These are phyloP conservation scores for Acronicta leporina DNA, from an alignment of 2,888 invertebrate genomes.

Conservation along the genomic window DNA sequence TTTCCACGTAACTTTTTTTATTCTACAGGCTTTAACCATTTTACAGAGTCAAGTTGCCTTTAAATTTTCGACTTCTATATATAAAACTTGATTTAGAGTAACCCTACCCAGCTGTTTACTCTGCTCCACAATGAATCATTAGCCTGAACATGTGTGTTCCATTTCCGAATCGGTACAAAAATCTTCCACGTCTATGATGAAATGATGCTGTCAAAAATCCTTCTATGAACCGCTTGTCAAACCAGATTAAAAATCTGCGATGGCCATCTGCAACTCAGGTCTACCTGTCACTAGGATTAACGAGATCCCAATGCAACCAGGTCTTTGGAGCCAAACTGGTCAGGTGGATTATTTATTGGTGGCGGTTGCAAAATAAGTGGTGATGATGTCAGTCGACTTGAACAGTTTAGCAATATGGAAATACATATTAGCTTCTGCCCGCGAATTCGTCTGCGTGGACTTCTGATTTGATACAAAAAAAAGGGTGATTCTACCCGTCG, in stretches of 20 bases:
- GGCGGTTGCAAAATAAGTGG: constrained; percentile 25
- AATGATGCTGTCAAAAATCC: constrained; percentile 42
- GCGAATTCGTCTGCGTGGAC: no score
- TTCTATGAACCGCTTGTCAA: constrained; percentile 51
- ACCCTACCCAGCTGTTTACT: no score
- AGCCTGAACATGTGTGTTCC: neutral
- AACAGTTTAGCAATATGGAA: constrained; percentile 1
- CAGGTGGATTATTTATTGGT: constrained; percentile 56
- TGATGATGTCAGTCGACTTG: neutral
- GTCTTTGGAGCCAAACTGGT: constrained; percentile 48
- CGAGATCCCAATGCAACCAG: constrained; percentile 37
- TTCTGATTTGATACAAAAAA: no score
- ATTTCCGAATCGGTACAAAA: constrained; percentile 23
- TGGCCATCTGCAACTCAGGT: constrained; percentile 42
- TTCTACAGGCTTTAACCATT: neutral
- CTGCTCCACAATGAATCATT: neutral
- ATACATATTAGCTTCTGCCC: no score
- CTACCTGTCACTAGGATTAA: constrained; percentile 55
- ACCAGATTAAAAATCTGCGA: constrained; percentile 44
- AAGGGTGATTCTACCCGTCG: no score
- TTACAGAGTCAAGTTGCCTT: neutral
- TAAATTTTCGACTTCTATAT: no score
- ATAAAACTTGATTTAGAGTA: no score
- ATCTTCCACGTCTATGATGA: constrained; percentile 26
- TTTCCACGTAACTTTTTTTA: no score